phyloP scores from a whole-genome alignment of 2,113 vertebrate species.

The Amblyopsis rosae region DNA sequence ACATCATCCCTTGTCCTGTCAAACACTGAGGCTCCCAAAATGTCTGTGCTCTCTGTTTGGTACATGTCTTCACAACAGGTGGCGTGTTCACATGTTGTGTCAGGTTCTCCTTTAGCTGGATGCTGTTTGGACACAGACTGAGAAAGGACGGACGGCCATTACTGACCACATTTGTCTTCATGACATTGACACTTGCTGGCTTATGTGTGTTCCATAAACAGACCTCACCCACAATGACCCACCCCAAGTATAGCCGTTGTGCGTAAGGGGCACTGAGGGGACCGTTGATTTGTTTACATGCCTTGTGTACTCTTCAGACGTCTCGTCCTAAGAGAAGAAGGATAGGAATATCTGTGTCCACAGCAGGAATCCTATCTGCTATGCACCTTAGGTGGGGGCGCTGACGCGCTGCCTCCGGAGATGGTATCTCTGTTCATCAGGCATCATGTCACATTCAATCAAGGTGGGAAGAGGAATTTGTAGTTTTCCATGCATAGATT shows the following conservation, averaged over 20 bases:
- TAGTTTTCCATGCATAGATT: constrained; percentile 8
- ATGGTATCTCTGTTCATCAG: constrained; percentile 26
- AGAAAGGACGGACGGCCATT: not conserved
- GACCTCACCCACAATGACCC: no score
- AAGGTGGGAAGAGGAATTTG: not conserved
- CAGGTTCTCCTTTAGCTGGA: not conserved
- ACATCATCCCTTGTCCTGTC: no score
- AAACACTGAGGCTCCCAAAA: no score
- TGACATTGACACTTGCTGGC: no score
- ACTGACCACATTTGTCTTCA: no score
- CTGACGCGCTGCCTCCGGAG: constrained; percentile 3
- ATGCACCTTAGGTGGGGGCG: not conserved
- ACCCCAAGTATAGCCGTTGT: not conserved
- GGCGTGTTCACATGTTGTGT: not conserved
- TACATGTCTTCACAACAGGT: no score
- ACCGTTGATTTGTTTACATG: not conserved
- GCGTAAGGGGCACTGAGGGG: not conserved
- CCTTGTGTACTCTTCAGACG: not conserved
- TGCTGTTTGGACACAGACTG: not conserved
- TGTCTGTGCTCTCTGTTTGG: no score
- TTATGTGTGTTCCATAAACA: no score
- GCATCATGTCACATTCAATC: constrained; percentile 7
- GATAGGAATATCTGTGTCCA: no score
- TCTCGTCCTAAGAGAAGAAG: not conserved
- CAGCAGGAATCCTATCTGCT: not conserved